Percentiles rank a stretch among this genome's conserved stretches.
phyloP scores from a whole-genome alignment of 2,888 invertebrate species.

The Scaptomyza cyrtandrae region DNA sequence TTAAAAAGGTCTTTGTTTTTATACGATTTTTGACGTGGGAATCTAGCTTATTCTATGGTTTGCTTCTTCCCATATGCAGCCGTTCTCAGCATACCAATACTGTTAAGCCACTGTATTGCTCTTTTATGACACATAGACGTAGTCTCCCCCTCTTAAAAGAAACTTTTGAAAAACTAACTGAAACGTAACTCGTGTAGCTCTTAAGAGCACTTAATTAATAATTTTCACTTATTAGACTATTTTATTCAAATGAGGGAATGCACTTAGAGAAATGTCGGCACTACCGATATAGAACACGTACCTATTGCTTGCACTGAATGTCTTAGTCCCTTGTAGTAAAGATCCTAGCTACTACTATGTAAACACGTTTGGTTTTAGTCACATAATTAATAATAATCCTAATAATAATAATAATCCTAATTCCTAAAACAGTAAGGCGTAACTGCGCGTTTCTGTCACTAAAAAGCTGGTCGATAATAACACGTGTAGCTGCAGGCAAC shows the following conservation, averaged over 20 bases:
- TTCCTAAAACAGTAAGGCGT: neutral
- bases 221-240: neutral
- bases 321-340: neutral
- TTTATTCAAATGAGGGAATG: neutral
- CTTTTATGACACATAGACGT: conserved; percentile 1
- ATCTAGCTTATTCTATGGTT: neutral
- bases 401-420: neutral
- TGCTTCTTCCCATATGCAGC: conserved; percentile 23
- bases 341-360: neutral
- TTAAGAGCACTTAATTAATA: neutral
- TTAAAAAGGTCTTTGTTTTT: conserved; percentile 1
- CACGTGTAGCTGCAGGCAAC: neutral
- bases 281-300: neutral
- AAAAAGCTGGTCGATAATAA: conserved; percentile 2
- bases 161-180: neutral
- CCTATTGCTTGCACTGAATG: neutral
- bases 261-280: neutral
- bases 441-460: neutral
- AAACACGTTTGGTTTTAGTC: neutral
- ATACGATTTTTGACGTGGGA: conserved; percentile 11
- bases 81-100: conserved; percentile 28
- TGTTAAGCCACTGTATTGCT: neutral
- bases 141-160: neutral
- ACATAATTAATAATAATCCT: neutral
- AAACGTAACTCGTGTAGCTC: neutral